Percentiles rank a stretch among this genome's conserved stretches.
phyloP scores from a whole-genome alignment of 2,113 vertebrate genomes.

The Saguinus imperator region DNA sequence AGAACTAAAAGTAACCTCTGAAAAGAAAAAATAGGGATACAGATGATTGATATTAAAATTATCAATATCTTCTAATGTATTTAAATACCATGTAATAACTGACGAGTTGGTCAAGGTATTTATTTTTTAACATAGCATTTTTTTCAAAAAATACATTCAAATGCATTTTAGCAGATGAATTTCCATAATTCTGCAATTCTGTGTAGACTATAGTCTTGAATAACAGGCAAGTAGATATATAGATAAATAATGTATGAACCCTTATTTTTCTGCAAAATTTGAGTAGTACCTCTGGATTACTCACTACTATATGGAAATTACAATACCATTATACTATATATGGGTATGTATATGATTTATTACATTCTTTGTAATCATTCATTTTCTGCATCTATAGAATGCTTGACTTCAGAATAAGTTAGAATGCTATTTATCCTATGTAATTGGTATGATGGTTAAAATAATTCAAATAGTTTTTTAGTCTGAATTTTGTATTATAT shows the following conservation, averaged over 20 bases:
- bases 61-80: neutral
- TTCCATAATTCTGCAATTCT: neutral
- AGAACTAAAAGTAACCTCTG: neutral
- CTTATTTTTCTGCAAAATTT: neutral
- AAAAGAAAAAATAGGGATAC: neutral
- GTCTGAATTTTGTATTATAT: neutral
- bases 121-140: neutral
- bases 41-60: neutral
- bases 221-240: neutral
- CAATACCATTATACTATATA: neutral
- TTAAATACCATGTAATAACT: neutral
- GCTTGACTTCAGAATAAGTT: neutral
- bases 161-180: neutral
- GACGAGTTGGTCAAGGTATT: neutral
- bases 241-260: neutral
- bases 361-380: neutral
- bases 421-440: neutral
- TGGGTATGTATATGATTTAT: neutral
- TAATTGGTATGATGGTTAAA: neutral
- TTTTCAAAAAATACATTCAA: neutral
- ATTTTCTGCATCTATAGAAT: neutral
- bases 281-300: neutral
- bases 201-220: neutral
- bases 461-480: constrained; percentile 23
- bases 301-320: neutral